Evolutionary conservation across 2,888 invertebrate genomes (phyloP).

Genomic region (Agrochola lychnidis): DNA sequence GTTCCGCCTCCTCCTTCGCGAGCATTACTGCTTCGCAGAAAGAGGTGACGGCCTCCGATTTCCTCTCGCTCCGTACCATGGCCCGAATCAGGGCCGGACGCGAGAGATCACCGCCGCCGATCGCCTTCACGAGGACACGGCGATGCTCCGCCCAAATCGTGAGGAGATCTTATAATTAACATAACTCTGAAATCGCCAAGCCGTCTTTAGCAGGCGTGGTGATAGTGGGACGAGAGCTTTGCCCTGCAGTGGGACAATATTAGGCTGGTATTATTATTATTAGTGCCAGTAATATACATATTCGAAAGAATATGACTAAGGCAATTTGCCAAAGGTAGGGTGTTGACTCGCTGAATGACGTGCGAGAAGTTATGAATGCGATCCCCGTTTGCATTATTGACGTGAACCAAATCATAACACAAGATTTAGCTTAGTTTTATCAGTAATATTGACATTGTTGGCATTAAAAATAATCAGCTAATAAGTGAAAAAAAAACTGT

Average conservation of each 20-base stretch:
- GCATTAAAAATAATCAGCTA: not conserved
- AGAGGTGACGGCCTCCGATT: too few relatives aligned
- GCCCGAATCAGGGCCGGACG: too few relatives aligned
- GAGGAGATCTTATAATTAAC: not conserved
- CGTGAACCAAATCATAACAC: not conserved
- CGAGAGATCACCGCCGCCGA: too few relatives aligned
- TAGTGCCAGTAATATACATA: not conserved
- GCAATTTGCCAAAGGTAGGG: not conserved
- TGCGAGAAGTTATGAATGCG: not conserved
- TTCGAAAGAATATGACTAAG: slow-evolving; percentile 1
- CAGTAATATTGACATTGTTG: not conserved
- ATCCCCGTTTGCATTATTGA: not conserved
- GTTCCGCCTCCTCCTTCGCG: too few relatives aligned
- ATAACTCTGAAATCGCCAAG: not conserved
- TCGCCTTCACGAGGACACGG: too few relatives aligned
- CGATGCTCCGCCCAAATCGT: not conserved
- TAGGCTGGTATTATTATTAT: not conserved
- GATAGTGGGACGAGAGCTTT: not conserved
- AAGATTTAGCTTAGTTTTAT: not conserved
- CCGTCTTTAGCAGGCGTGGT: not conserved
- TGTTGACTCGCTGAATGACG: slow-evolving; percentile 14
- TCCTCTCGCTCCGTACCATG: too few relatives aligned
- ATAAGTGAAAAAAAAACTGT: not conserved
- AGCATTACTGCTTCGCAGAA: too few relatives aligned
- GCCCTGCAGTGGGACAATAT: not conserved